Evolutionary conservation across 2,113 vertebrate genomes (phyloP), one percentile per base, ranked within the genome.

Genomic region (Rhinichthys klamathensis): DNA sequence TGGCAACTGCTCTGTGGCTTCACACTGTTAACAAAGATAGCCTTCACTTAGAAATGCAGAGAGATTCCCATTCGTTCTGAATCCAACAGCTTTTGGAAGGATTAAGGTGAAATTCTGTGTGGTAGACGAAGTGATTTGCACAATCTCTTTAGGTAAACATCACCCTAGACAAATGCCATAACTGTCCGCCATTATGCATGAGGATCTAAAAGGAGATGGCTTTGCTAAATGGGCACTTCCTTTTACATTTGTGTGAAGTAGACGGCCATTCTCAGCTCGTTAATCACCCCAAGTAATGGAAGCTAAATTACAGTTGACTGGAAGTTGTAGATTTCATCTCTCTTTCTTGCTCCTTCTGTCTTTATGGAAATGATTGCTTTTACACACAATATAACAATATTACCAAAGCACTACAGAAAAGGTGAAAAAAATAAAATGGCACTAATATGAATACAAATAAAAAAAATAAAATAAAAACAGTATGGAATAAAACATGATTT

Each of bases 1-100:
- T 92, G 58, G 92, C 85, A 93, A 95, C 94, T 87, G 44, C 88
- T 73, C 83, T 91, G n/a, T n/a, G 87, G 88, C 89, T 89, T 86
- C 44, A 10, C 89, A 87, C 70, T 80, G 83, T 82, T 90, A 92
- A 94, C 90, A 93, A 94, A 93, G 92, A 91, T 88, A 89, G 80
- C 79, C 69, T 60, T 73, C 60, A 38, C 58, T 80, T 70, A 65
- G 70, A 87, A 83, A 79, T 65, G 46, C 83, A 80, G 58, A 85
- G 35, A 83, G 69, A 89, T 74, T 54, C 30, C 70, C 32, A 41
- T 25, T 32, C n/a, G 41, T 83, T 44, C 75, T 69, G 11, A 67
- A 49, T 74, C 32, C 15, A 69, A 11, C 63, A 60, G 60, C 76
- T 32, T 58, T 65, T 23, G 23, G 25, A 80, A 41, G 15, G 16